Evolutionary conservation across 2,888 invertebrate genomes (phyloP), one percentile per base, ranked within the genome.

Genomic region (Zeuzera pyrina): DNA sequence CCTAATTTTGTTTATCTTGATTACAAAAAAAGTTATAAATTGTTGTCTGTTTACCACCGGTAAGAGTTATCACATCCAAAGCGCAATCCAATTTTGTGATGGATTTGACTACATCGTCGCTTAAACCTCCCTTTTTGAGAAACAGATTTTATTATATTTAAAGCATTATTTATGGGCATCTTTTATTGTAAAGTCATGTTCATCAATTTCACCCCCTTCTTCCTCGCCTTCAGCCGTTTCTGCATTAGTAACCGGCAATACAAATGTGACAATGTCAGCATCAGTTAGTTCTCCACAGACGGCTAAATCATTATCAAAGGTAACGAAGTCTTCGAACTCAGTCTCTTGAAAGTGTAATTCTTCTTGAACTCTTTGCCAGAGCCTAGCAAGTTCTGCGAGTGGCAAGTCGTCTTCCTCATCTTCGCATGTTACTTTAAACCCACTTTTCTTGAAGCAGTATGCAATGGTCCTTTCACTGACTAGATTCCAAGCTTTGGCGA

Each of bases 41-140:
- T 33, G 42, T 45, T 39, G 42, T 45, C 43, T 44, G 42, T 41
- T 45, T 44, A 43, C 43, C 41, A 47, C 38, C 36, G 38, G 41
- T 45, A 42, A 10, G 31, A 43, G 42, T 42, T 41, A 42, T 43
- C 13, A 45, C 38, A 45, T 47, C 47, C 33, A 47, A 45, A 47
- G 43, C 42, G 42, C 42, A 44, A 41, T 46, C 39, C 10, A 46
- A 44, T 45, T 42, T 38, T 39, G 41, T 41, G 41, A 41, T 42
- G 33, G 40, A 38, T 40, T 44, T 45, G 21, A 41, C 43, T 41
- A 43, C 40, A 41, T 36, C 38, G 41, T 41, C n/a, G n/a, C n/a
- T n/a, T n/a, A n/a, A n/a, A n/a, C n/a, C n/a, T n/a, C n/a, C n/a
- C n/a, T n/a, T n/a, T 39, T 32, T 38, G 35, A 35, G 39, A 43